These are phyloP conservation scores for Sylvietta virens DNA, from an alignment of 2,113 vertebrate genomes.

Conservation along the genomic window DNA sequence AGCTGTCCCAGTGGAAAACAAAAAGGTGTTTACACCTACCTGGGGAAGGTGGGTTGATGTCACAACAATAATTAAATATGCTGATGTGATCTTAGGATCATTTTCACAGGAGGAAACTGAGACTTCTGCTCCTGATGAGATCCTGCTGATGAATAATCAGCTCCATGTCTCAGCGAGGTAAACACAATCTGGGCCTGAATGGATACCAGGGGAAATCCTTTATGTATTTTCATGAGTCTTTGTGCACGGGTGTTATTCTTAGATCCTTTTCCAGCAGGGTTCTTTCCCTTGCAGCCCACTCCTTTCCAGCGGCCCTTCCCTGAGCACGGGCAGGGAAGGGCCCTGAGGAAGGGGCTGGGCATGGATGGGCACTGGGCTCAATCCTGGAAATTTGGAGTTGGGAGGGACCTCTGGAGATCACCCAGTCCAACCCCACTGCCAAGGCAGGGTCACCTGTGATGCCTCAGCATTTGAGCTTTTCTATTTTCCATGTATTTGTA, in stretches of 20 bases:
- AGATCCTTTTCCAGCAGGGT: background rate
- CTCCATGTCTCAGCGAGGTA: background rate
- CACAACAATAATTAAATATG: conserved; percentile 25
- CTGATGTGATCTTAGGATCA: background rate
- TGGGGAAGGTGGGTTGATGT: conserved; percentile 1
- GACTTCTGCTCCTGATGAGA: background rate
- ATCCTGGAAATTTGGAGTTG: fast-evolving
- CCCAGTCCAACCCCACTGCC: background rate
- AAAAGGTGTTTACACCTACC: background rate
- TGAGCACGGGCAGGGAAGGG: fast-evolving
- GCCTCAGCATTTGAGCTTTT: background rate
- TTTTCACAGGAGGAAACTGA: background rate
- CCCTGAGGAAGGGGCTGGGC: background rate
- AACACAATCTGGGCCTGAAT: conserved; percentile 8
- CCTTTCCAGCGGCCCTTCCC: background rate
- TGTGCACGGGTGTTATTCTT: background rate
- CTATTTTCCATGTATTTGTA: fast-evolving
- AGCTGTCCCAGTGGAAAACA: background rate
- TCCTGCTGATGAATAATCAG: conserved; percentile 51
- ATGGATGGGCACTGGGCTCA: fast-evolving
- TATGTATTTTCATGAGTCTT: conserved; percentile 15
- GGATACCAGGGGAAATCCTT: conserved; percentile 23
- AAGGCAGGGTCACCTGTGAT: background rate
- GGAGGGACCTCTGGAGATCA: background rate
- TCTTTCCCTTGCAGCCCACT: background rate